Conservation (phyloP, 2,113 vertebrate species). For the Prolemur simus region DNA sequence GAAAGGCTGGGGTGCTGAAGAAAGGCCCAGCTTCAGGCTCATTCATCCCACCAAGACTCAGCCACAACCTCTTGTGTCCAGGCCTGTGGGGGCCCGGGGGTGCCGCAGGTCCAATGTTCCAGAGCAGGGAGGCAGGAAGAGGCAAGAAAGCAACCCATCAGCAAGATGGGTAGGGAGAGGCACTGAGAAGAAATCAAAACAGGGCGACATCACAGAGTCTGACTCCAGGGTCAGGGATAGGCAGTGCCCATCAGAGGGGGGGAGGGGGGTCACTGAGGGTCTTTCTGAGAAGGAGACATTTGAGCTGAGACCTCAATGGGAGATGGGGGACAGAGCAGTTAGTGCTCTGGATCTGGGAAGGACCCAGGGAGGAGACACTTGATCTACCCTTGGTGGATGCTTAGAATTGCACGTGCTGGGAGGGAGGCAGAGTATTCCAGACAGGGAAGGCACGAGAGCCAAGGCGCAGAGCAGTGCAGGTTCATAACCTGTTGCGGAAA, state of each 20-base stretch:
- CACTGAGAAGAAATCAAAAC: neutral
- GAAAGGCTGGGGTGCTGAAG: fast-evolving
- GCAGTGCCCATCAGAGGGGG: neutral
- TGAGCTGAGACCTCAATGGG: neutral
- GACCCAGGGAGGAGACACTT: neutral
- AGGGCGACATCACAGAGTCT: fast-evolving
- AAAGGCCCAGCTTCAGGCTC: neutral
- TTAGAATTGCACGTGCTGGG: neutral
- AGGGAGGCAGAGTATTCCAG: neutral
- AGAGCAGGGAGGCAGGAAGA: neutral
- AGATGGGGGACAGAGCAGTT: neutral
- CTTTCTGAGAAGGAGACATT: neutral
- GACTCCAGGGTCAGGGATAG: fast-evolving
- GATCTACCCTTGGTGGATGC: neutral
- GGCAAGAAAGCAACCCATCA: fast-evolving
- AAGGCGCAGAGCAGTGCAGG: neutral
- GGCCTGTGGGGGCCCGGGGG: fast-evolving
- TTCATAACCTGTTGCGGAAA: neutral
- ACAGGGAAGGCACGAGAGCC: neutral
- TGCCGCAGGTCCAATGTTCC: fast-evolving
- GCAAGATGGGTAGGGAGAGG: neutral
- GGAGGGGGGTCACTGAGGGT: neutral
- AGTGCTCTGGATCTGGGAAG: neutral
- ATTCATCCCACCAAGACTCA: neutral
- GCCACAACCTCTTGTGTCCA: fast-evolving